phyloP scores from a whole-genome alignment of 2,888 invertebrate species.

The Cybosia mesomella region DNA sequence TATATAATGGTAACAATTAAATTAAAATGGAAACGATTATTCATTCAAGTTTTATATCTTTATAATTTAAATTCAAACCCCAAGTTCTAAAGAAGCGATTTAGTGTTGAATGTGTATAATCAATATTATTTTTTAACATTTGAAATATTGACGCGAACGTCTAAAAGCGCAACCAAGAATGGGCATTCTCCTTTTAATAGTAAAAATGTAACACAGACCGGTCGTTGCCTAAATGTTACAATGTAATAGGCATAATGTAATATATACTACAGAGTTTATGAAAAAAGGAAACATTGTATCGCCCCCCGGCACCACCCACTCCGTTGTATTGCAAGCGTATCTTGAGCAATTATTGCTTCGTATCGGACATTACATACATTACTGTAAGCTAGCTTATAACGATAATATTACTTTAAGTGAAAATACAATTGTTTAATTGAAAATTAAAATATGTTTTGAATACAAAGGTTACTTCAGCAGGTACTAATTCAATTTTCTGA shows the following conservation, averaged over 20 bases:
- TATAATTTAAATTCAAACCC: no score
- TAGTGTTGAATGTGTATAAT: no score
- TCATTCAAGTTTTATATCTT: no score
- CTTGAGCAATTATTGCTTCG: constrained; percentile 53
- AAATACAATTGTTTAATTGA: background rate
- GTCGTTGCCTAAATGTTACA: constrained; percentile 61
- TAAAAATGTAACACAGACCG: constrained; percentile 56
- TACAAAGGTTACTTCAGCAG: background rate
- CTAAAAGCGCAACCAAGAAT: no score
- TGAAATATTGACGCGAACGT: no score
- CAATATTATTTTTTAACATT: no score
- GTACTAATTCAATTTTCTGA: background rate
- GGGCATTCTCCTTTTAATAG: no score
- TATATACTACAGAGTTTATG: constrained; percentile 72
- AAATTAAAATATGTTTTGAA: background rate
- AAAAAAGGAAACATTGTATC: constrained; percentile 62
- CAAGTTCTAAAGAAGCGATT: no score
- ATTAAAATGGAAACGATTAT: no score
- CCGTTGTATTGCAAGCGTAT: constrained; percentile 45
- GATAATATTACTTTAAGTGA: background rate
- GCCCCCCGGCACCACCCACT: constrained; percentile 56
- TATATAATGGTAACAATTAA: no score
- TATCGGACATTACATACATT: background rate
- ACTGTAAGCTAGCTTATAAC: background rate
- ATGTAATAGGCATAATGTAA: constrained; percentile 76